phyloP scores from a whole-genome alignment of 2,888 invertebrate species.

The Limnephilus lunatus region DNA sequence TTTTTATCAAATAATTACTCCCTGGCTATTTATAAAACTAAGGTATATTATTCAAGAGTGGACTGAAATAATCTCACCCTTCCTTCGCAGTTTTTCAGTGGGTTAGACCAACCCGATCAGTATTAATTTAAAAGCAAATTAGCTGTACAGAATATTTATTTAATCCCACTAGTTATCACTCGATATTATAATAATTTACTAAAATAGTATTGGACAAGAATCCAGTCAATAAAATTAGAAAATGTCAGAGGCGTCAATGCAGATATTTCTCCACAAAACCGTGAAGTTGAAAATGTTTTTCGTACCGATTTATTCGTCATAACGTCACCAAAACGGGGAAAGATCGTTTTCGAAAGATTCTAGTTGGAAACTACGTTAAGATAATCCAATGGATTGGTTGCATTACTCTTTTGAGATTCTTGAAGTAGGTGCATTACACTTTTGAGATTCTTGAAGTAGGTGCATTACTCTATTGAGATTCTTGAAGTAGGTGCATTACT shows the following conservation, averaged over 20 bases:
- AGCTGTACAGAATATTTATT: background rate
- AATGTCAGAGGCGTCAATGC: background rate
- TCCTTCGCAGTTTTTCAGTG: background rate
- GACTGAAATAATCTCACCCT: background rate
- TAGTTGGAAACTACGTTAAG: background rate
- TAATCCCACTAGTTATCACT: background rate
- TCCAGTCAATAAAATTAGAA: background rate
- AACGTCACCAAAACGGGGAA: background rate
- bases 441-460: too few relatives aligned
- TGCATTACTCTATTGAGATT: background rate
- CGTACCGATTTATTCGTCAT: background rate
- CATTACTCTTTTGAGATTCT: background rate
- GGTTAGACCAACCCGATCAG: background rate
- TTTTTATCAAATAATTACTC: background rate
- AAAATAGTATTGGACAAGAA: background rate
- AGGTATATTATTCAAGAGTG: background rate
- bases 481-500: background rate
- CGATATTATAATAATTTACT: background rate
- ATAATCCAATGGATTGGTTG: background rate
- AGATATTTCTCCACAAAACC: background rate
- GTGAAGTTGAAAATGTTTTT: background rate
- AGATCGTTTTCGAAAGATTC: background rate
- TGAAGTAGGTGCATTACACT: too few relatives aligned
- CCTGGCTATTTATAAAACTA: background rate
- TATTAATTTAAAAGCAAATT: background rate